Percentiles rank a stretch among this genome's conserved stretches.
These are phyloP conservation scores for Chunga burmeisteri DNA, from an alignment of 2,113 vertebrate species.

Conservation along the genomic window DNA sequence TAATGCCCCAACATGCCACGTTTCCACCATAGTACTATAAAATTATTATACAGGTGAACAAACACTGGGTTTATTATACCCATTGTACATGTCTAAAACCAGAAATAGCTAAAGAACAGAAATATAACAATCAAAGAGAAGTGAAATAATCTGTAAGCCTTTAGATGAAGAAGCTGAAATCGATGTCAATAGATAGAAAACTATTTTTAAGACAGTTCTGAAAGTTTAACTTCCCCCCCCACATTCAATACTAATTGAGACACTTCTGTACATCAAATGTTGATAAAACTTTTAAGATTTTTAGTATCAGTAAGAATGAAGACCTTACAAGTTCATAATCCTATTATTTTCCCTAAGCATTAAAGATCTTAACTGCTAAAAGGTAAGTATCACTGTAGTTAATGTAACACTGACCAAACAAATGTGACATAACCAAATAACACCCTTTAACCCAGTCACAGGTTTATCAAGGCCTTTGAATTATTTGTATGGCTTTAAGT, in stretches of 20 bases:
- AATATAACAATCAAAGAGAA: not conserved
- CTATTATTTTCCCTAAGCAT: not conserved
- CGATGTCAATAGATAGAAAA: not conserved
- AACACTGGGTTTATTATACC: not conserved
- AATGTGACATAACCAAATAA: not conserved
- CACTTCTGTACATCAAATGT: not conserved
- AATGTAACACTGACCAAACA: not conserved
- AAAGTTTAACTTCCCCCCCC: not conserved
- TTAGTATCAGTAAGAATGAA: not conserved
- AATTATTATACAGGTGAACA: not conserved
- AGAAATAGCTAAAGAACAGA: not conserved
- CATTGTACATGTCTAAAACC: not conserved
- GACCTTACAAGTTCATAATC: not conserved
- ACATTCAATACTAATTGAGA: not conserved
- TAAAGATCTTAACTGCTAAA: not conserved
- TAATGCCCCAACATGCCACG: accelerated
- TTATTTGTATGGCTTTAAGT: not conserved
- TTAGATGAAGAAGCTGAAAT: not conserved
- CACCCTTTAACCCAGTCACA: not conserved
- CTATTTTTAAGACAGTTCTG: not conserved
- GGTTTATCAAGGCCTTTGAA: not conserved
- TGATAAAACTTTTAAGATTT: not conserved
- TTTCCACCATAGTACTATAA: not conserved
- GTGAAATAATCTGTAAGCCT: not conserved
- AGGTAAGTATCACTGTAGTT: not conserved